These are phyloP conservation scores for Sander lucioperca DNA, from an alignment of 2,113 vertebrate genomes.

Conservation along the genomic window DNA sequence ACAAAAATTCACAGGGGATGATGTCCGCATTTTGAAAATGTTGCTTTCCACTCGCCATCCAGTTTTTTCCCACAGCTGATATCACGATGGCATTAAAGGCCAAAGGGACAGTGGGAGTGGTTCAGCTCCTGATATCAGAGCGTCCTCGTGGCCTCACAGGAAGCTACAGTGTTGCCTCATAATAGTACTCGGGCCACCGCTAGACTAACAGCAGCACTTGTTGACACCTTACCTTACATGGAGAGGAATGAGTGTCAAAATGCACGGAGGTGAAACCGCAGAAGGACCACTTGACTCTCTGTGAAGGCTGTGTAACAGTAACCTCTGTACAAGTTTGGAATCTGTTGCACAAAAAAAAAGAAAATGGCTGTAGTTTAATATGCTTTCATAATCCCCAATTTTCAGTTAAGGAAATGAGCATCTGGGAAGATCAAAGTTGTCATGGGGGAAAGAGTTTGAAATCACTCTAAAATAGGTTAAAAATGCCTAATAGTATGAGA, in stretches of 20 bases:
- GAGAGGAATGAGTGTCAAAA: slow-evolving; percentile 59
- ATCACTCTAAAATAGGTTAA: not conserved
- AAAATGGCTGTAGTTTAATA: not conserved
- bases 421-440: not conserved
- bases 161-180: slow-evolving; percentile 22
- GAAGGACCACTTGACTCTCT: slow-evolving; percentile 28
- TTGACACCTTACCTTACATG: slow-evolving; percentile 61
- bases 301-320: not conserved
- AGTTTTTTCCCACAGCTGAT: not conserved
- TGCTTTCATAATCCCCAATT: not conserved
- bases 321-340: not conserved
- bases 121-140: slow-evolving; percentile 52
- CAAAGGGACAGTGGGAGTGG: slow-evolving; percentile 27
- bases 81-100: slow-evolving; percentile 26
- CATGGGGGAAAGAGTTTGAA: not conserved
- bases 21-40: slow-evolving; percentile 35
- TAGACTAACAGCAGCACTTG: slow-evolving; percentile 17
- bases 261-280: slow-evolving; percentile 22
- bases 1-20: slow-evolving; percentile 29
- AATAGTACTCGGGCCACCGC: slow-evolving; percentile 10
- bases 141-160: not conserved
- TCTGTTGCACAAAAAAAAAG: not conserved
- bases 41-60: slow-evolving; percentile 2
- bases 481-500: not conserved
- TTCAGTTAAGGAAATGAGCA: not conserved